A percentile compares a stretch with the other conserved stretches of the same genome.
Conservation (phyloP, 53 echinoderm and acorn worm genomes). For the Astropecten irregularis region DNA sequence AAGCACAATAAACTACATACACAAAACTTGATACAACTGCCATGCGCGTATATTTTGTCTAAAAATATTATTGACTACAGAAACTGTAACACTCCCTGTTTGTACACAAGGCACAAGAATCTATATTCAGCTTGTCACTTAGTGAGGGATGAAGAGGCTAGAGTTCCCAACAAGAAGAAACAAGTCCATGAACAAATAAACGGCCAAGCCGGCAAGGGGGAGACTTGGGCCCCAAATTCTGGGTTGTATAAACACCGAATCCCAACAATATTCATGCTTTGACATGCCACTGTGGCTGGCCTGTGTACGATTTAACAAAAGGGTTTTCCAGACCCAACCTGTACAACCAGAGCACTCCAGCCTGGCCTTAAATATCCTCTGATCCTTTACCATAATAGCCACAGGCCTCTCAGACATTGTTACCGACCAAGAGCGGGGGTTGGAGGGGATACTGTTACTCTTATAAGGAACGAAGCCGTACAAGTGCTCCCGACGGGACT, state of each 20-base stretch:
- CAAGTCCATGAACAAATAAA: neutral
- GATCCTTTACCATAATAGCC: slow-evolving; percentile 43
- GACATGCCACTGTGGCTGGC: slow-evolving; percentile 11
- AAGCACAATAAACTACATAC: no score
- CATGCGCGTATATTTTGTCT: no score
- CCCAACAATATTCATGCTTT: neutral
- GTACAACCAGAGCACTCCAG: no score
- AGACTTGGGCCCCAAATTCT: slow-evolving; percentile 13
- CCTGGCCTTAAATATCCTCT: neutral
- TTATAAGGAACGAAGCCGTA: slow-evolving; percentile 12
- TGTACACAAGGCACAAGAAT: no score
- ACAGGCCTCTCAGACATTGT: neutral
- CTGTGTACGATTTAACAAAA: neutral
- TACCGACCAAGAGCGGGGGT: neutral
- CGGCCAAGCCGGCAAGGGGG: neutral
- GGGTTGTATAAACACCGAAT: slow-evolving; percentile 31
- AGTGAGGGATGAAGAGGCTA: no score
- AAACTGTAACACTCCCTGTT: no score
- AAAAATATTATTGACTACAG: no score
- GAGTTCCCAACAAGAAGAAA: neutral
- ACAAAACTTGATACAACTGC: no score
- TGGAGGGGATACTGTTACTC: slow-evolving; percentile 49
- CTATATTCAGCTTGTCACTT: neutral
- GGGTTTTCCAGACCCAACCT: no score
- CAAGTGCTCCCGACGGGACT: slow-evolving; percentile 14